These are phyloP conservation scores for Priapulus caudatus DNA, from an alignment of 2,888 invertebrate genomes.

Conservation along the genomic window DNA sequence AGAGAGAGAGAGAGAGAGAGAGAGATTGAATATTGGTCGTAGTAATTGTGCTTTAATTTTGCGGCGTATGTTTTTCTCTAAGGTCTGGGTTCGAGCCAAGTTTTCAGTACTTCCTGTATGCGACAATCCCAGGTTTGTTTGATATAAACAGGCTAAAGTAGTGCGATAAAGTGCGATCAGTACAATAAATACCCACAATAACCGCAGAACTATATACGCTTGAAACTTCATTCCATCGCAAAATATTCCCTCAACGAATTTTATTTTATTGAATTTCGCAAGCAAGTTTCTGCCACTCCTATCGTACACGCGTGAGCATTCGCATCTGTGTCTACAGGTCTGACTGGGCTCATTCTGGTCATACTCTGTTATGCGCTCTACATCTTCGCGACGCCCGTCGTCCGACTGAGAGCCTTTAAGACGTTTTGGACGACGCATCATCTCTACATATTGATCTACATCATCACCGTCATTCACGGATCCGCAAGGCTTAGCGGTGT, in stretches of 20 bases:
- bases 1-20: too few relatives aligned
- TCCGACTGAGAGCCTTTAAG: constrained; percentile 81
- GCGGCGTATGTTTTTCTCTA: constrained; percentile 39
- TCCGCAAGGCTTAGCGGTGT: constrained; percentile 79
- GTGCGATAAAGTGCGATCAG: too few relatives aligned
- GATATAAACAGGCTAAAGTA: too few relatives aligned
- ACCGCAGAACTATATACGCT: too few relatives aligned
- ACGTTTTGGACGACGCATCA: constrained; percentile 92
- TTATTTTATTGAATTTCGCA: too few relatives aligned
- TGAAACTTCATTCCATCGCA: too few relatives aligned
- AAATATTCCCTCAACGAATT: too few relatives aligned
- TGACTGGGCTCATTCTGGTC: constrained; percentile 74
- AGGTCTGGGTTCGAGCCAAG: constrained; percentile 65
- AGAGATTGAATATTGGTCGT: too few relatives aligned
- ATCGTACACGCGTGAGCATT: too few relatives aligned
- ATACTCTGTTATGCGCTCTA: constrained; percentile 86
- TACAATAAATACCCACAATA: too few relatives aligned
- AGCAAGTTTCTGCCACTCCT: too few relatives aligned
- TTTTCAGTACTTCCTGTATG: background rate
- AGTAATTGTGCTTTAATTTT: too few relatives aligned
- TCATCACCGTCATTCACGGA: constrained; percentile 75
- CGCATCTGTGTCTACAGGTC: constrained; percentile 49
- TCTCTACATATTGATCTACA: constrained; percentile 71
- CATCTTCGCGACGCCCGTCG: constrained; percentile 86
- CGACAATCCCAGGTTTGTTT: background rate